These are phyloP conservation scores for Cataglyphis hispanica DNA, from an alignment of 1,140 invertebrate genomes.

Conservation along the genomic window DNA sequence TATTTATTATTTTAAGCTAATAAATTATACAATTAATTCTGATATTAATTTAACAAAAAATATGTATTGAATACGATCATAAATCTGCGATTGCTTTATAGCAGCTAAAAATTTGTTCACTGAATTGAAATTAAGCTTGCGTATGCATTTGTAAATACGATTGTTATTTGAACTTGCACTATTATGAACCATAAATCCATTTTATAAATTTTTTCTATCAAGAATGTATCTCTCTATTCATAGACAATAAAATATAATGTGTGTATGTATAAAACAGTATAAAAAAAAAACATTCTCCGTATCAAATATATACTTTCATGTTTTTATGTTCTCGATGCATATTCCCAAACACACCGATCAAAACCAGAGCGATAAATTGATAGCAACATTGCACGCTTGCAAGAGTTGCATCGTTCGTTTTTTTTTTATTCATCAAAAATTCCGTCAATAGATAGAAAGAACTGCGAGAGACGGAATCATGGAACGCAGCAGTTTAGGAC, in stretches of 20 bases:
- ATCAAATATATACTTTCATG: neutral
- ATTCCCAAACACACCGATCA: neutral
- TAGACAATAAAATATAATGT: neutral
- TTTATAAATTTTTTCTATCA: neutral
- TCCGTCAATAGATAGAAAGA: conserved; percentile 24
- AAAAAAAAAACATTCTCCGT: neutral
- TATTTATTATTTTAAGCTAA: conserved; percentile 13
- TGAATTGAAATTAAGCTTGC: conserved; percentile 14
- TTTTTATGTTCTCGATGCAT: neutral
- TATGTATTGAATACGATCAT: conserved; percentile 6
- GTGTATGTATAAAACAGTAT: too few species aligned
- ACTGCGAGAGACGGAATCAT: conserved; percentile 45
- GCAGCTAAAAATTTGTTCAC: conserved; percentile 39
- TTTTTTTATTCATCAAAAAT: conserved; percentile 36
- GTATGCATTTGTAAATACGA: neutral
- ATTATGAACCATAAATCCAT: neutral
- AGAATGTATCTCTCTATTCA: neutral
- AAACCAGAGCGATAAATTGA: neutral
- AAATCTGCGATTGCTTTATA: conserved; percentile 29
- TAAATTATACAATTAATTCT: conserved; percentile 43
- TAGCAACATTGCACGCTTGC: conserved; percentile 8
- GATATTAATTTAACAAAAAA: conserved; percentile 45
- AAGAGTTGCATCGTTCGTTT: neutral
- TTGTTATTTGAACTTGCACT: conserved; percentile 18
- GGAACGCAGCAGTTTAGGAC: conserved; percentile 22